Conservation (phyloP, 2,888 invertebrate species). For the Heterodera filipjevi region DNA sequence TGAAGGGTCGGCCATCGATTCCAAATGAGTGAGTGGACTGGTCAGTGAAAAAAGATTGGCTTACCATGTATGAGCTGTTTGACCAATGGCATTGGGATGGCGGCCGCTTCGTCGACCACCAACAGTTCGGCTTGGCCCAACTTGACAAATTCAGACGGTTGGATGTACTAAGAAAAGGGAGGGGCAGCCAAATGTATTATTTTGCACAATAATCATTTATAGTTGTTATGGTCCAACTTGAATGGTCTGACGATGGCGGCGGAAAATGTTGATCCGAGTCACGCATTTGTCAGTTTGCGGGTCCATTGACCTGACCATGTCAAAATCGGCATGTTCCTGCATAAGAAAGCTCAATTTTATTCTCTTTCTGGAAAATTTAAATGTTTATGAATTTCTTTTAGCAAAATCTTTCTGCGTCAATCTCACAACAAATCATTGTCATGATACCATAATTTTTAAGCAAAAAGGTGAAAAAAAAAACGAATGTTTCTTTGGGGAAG, state of each 20-base stretch:
- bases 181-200: no score
- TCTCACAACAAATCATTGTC: no score
- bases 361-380: no score
- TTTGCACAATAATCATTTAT: no score
- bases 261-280: conserved; percentile 84
- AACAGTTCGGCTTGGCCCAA: conserved; percentile 90
- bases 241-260: conserved; percentile 63
- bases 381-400: no score
- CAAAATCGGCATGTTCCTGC: conserved; percentile 93
- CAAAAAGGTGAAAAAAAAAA: no score
- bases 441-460: no score
- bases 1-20: not conserved
- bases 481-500: no score
- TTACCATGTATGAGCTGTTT: conserved; percentile 68
- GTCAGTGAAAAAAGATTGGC: no score
- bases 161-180: conserved; percentile 78
- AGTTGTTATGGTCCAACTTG: conserved; percentile 52
- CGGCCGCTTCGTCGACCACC: conserved; percentile 97
- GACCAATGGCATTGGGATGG: conserved; percentile 91
- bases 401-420: no score
- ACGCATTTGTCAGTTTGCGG: conserved; percentile 95
- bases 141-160: conserved; percentile 85
- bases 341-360: conserved; percentile 27
- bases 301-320: conserved; percentile 89
- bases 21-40: not conserved